Evolutionary conservation across 2,888 invertebrate genomes (phyloP).

Genomic region (Tillus elongatus): DNA sequence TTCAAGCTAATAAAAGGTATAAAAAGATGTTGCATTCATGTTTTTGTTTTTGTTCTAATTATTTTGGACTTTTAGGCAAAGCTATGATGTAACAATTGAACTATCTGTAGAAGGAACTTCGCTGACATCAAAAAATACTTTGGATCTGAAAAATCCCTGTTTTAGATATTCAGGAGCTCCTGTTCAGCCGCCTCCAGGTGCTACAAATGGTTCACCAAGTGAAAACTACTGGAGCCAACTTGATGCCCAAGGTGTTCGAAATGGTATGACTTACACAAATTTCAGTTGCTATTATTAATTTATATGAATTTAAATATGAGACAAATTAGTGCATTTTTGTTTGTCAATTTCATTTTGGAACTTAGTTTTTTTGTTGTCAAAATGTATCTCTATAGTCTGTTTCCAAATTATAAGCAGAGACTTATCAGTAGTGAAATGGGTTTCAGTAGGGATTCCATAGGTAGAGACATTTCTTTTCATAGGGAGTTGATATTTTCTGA

Average conservation of each 20-base stretch:
- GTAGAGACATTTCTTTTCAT: too few relatives aligned
- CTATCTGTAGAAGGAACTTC: conserved; percentile 82
- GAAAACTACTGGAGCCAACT: conserved; percentile 85
- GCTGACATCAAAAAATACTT: conserved; percentile 76
- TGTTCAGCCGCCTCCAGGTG: conserved; percentile 85
- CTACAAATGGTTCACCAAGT: conserved; percentile 83
- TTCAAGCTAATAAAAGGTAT: conserved; percentile 85
- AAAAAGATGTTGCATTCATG: background rate
- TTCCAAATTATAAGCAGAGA: too few relatives aligned
- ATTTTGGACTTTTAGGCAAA: conserved; percentile 57
- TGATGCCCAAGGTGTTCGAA: conserved; percentile 61
- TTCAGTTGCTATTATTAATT: background rate
- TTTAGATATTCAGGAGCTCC: conserved; percentile 94
- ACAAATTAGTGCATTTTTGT: too few relatives aligned
- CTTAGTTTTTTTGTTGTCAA: too few relatives aligned
- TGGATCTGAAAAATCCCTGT: conserved; percentile 97
- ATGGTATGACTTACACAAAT: conserved; percentile 27
- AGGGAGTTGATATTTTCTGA: too few relatives aligned
- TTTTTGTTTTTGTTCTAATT: too few relatives aligned
- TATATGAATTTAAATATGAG: too few relatives aligned
- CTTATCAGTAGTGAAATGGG: too few relatives aligned
- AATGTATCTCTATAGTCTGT: too few relatives aligned
- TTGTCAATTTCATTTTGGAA: too few relatives aligned
- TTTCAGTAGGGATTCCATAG: too few relatives aligned
- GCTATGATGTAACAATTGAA: conserved; percentile 97